phyloP scores from a whole-genome alignment of 1,140 invertebrate species.

The Drosophila takahashii region DNA sequence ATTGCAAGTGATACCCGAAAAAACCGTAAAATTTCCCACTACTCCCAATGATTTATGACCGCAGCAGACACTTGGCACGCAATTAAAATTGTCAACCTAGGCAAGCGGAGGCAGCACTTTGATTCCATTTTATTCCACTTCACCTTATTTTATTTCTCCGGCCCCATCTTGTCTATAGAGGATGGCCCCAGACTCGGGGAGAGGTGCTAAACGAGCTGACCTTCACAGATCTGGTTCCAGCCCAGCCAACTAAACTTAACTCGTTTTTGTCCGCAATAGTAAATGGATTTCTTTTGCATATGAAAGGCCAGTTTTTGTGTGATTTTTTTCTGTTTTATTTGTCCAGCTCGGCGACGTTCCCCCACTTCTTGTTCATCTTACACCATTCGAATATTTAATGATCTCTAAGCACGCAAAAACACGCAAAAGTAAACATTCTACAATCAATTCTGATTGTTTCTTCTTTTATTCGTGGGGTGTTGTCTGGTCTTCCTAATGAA shows the following conservation, averaged over 20 bases:
- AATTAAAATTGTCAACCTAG: constrained; percentile 54
- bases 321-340: constrained; percentile 21
- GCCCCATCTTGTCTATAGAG: constrained; percentile 34
- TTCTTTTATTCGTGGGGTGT: constrained; percentile 17
- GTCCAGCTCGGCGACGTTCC: constrained; percentile 21
- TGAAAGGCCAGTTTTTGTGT: constrained; percentile 67
- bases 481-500: constrained; percentile 30
- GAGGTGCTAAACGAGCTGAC: constrained; percentile 68
- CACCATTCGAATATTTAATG: constrained; percentile 52
- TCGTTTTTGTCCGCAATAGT: constrained; percentile 57
- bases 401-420: constrained; percentile 26
- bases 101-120: constrained; percentile 18
- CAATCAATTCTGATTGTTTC: constrained; percentile 52
- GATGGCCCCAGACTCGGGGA: constrained; percentile 3
- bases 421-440: constrained; percentile 54
- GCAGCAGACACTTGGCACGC: constrained; percentile 53
- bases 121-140: constrained; percentile 22
- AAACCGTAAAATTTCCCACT: constrained; percentile 30
- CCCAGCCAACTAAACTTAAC: constrained; percentile 40
- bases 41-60: constrained; percentile 48
- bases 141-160: constrained; percentile 9
- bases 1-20: constrained; percentile 48
- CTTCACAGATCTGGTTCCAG: constrained; percentile 73
- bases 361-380: constrained; percentile 34
- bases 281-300: constrained; percentile 67